Evolutionary conservation across 2,888 invertebrate genomes (phyloP).

Genomic region (Clostera curtula): DNA sequence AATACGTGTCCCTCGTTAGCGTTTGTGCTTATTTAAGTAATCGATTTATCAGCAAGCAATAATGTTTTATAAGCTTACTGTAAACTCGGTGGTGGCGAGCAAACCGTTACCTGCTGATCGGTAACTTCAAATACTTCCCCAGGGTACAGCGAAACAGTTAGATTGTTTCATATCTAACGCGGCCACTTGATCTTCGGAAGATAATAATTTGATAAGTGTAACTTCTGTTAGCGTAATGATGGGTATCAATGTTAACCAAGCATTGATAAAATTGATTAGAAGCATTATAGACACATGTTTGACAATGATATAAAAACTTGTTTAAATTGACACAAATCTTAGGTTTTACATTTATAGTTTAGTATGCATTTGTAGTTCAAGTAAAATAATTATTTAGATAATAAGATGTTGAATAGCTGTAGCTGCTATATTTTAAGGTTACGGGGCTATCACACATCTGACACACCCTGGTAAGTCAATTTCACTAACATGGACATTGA

Average conservation of each 20-base stretch:
- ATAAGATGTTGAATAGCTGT: too few relatives aligned
- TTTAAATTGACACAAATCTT: too few relatives aligned
- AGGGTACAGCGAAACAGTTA: slow-evolving; percentile 56
- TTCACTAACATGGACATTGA: slow-evolving; percentile 29
- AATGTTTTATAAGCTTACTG: slow-evolving; percentile 31
- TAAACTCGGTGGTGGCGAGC: slow-evolving; percentile 38
- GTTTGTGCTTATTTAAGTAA: slow-evolving; percentile 13
- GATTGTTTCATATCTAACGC: slow-evolving; percentile 34
- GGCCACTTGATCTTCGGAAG: slow-evolving; percentile 12
- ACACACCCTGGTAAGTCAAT: slow-evolving; percentile 27
- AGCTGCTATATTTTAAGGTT: too few relatives aligned
- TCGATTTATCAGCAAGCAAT: slow-evolving; percentile 25
- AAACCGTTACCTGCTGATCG: slow-evolving; percentile 58
- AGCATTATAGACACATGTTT: slow-evolving; percentile 4
- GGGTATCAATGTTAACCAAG: slow-evolving; percentile 7
- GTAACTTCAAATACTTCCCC: slow-evolving; percentile 45
- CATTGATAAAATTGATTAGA: slow-evolving; percentile 13
- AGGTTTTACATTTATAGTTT: too few relatives aligned
- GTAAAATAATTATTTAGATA: too few relatives aligned
- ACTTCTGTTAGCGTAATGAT: slow-evolving; percentile 23
- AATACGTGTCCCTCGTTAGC: slow-evolving; percentile 8
- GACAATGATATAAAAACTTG: too few relatives aligned
- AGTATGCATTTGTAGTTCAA: too few relatives aligned
- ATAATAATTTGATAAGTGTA: slow-evolving; percentile 19
- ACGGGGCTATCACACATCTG: slow-evolving; percentile 16